Evolutionary conservation across 2,888 invertebrate species (phyloP), one percentile per base, ranked within the genome.

Genomic region (Sipunculus nudus): DNA sequence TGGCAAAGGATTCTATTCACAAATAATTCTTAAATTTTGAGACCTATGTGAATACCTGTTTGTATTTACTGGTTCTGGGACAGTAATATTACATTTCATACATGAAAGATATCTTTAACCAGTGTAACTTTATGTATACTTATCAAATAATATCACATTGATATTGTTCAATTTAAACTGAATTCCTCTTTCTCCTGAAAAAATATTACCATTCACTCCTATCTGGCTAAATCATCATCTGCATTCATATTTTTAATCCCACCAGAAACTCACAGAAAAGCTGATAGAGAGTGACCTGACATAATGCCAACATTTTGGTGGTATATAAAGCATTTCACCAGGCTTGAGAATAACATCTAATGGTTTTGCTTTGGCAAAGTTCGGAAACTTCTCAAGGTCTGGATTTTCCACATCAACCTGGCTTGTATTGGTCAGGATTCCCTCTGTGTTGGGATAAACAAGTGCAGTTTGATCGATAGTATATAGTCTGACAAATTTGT

Each of bases 181-280:
- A n/a, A n/a, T n/a, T n/a, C n/a, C n/a, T n/a, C n/a, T n/a, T n/a
- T n/a, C n/a, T n/a, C n/a, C n/a, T n/a, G n/a, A n/a, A n/a, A n/a
- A n/a, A n/a, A n/a, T n/a, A n/a, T n/a, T n/a, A n/a, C n/a, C n/a
- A n/a, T n/a, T n/a, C n/a, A n/a, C n/a, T n/a, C n/a, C n/a, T n/a
- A n/a, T n/a, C n/a, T n/a, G n/a, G n/a, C n/a, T n/a, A n/a, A n/a
- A n/a, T n/a, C n/a, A n/a, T n/a, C n/a, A n/a, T n/a, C n/a, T n/a
- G n/a, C n/a, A n/a, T n/a, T n/a, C n/a, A 35, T 32, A 35, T 29
- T 28, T 32, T 25, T 62, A 65, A 56, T 89, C 85, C 93, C 94
- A 98, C 98, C 98, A 99, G 86, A 96, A 98, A 84, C 96, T 97
- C 0, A 98, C 92, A 19, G 97, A 97, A 83, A 97, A 96, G 82